Conservation (phyloP, 2,797 vertebrate genomes). For the Lerista edwardsae region DNA sequence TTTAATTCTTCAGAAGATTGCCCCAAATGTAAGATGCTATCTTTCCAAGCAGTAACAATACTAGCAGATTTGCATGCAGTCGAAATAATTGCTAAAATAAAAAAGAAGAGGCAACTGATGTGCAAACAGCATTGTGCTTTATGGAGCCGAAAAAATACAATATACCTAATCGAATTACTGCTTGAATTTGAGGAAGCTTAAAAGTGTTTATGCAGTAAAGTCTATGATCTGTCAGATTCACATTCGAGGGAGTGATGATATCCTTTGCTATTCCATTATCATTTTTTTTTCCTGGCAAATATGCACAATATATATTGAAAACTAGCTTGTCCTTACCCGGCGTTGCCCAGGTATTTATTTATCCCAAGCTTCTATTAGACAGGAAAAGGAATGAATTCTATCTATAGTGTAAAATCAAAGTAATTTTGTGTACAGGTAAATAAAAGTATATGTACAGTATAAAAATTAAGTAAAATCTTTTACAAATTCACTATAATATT, state of each 20-base stretch:
- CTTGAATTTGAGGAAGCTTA: conserved; percentile 50
- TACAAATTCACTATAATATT: too few relatives aligned
- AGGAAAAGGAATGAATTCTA: too few relatives aligned
- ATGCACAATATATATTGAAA: neutral
- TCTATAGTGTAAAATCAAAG: too few relatives aligned
- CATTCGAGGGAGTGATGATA: conserved; percentile 29
- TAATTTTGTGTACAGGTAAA: too few relatives aligned
- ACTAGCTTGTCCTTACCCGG: too few relatives aligned
- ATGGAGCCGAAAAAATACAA: conserved; percentile 59
- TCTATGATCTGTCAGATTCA: conserved; percentile 11
- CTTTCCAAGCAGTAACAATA: conserved; percentile 67
- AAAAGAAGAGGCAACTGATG: conserved; percentile 48
- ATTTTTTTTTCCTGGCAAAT: conserved; percentile 4
- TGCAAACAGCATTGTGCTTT: conserved; percentile 58
- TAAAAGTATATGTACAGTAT: too few relatives aligned
- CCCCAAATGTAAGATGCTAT: conserved; percentile 59
- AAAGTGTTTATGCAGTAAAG: conserved; percentile 59
- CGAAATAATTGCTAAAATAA: conserved; percentile 67
- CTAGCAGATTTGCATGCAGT: conserved; percentile 63
- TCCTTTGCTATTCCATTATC: conserved; percentile 29
- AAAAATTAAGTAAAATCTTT: too few relatives aligned
- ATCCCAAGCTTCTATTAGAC: too few relatives aligned
- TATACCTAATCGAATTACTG: conserved; percentile 57
- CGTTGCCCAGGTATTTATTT: too few relatives aligned
- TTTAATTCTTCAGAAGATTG: conserved; percentile 74